Conservation (phyloP, 2,113 vertebrate genomes). For the Apus apus region DNA sequence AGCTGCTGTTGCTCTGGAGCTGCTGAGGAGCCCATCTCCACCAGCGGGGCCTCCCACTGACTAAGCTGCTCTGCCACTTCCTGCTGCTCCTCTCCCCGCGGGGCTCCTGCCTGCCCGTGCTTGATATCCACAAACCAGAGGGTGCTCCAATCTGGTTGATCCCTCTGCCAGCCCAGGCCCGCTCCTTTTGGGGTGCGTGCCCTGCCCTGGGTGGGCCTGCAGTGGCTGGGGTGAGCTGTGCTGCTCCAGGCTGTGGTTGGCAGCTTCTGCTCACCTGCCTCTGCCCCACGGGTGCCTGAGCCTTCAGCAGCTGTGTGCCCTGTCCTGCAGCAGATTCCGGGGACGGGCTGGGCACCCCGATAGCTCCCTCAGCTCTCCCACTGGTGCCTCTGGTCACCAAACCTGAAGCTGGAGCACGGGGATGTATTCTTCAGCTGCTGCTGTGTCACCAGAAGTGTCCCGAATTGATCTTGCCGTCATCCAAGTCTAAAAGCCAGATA, state of each 20-base stretch:
- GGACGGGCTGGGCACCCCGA: not conserved
- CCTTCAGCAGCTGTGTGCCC: not conserved
- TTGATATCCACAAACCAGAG: not conserved
- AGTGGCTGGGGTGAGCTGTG: fast-evolving
- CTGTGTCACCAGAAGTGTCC: fast-evolving
- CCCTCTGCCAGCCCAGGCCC: not conserved
- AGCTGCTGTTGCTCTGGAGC: not conserved
- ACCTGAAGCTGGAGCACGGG: not conserved
- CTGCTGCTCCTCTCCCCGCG: not conserved
- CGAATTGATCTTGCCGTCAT: not conserved
- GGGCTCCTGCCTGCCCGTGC: not conserved
- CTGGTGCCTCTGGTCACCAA: not conserved
- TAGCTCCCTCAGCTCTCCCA: not conserved
- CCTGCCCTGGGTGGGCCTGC: not conserved
- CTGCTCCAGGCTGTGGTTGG: fast-evolving
- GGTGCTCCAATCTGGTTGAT: not conserved
- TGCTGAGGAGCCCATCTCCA: not conserved
- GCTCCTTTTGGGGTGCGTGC: not conserved
- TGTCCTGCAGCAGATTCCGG: not conserved
- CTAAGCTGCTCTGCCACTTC: not conserved
- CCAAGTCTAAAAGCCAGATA: not conserved
- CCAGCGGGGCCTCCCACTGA: not conserved
- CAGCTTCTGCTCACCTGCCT: not conserved
- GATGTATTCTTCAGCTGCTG: not conserved
- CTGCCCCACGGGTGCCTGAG: not conserved